Conservation (phyloP, 2,113 vertebrate species). For the Neodon shergylaensis region DNA sequence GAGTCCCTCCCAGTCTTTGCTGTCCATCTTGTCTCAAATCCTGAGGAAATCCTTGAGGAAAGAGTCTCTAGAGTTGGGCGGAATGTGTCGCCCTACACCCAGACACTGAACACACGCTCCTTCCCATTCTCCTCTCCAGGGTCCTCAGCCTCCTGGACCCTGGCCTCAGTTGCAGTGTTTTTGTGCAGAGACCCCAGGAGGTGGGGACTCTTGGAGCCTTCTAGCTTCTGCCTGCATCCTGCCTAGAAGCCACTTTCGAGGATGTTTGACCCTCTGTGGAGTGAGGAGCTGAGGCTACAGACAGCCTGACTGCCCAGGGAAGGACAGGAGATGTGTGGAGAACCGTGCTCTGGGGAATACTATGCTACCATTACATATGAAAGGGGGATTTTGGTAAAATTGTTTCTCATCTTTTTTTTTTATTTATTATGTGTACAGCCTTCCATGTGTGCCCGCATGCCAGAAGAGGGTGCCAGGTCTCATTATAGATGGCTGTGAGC, state of each 20-base stretch:
- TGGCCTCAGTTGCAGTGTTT: too few relatives aligned
- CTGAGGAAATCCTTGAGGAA: not conserved
- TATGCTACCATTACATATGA: not conserved
- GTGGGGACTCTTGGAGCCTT: not conserved
- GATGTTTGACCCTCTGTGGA: not conserved
- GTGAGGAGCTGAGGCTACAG: not conserved
- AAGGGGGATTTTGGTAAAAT: not conserved
- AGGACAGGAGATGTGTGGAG: not conserved
- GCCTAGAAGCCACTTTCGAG: not conserved
- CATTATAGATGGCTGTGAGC: too few relatives aligned
- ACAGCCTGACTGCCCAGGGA: not conserved
- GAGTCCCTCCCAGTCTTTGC: not conserved
- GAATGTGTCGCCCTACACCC: too few relatives aligned
- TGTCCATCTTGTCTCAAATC: not conserved
- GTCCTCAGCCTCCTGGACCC: not conserved
- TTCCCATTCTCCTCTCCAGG: not conserved
- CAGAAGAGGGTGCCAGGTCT: too few relatives aligned
- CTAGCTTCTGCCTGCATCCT: not conserved
- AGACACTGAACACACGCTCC: not conserved
- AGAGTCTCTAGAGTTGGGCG: not conserved
- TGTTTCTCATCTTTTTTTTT: too few relatives aligned
- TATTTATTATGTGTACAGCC: too few relatives aligned
- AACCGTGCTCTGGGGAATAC: not conserved
- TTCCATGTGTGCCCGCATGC: too few relatives aligned
- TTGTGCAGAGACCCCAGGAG: not conserved